Conservation (phyloP, 1,140 invertebrate species). For the Orius laevigatus region DNA sequence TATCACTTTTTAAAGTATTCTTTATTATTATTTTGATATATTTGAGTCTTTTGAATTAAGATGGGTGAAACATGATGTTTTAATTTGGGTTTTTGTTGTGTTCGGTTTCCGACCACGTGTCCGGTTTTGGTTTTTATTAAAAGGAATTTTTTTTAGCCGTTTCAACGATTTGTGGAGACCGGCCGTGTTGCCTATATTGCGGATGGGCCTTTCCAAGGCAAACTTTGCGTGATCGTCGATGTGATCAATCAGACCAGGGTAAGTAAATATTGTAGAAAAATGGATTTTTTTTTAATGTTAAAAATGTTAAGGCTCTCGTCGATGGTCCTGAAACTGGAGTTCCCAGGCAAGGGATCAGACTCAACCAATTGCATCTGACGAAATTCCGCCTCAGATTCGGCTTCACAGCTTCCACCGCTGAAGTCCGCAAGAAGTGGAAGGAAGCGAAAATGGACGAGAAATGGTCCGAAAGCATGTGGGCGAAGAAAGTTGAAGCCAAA, state of each 20-base stretch:
- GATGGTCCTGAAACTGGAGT: conserved; percentile 84
- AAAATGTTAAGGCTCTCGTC: conserved; percentile 67
- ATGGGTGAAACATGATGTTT: too few species aligned
- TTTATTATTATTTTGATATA: too few species aligned
- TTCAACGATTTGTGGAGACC: conserved; percentile 86
- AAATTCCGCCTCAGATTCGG: conserved; percentile 78
- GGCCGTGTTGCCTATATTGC: conserved; percentile 90
- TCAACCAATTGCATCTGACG: conserved; percentile 85
- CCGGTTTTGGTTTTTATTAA: too few species aligned
- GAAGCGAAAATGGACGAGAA: conserved; percentile 55
- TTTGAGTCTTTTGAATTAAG: too few species aligned
- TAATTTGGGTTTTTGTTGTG: too few species aligned
- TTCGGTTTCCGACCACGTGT: too few species aligned
- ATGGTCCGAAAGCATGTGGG: conserved; percentile 65
- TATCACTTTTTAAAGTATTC: too few species aligned
- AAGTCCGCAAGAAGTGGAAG: conserved; percentile 80
- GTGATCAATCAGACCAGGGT: conserved; percentile 95
- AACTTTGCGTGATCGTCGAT: conserved; percentile 85
- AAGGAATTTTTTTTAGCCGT: conserved; percentile 48
- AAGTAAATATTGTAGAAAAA: too few species aligned
- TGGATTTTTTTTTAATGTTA: too few species aligned
- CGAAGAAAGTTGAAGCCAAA: conserved; percentile 61
- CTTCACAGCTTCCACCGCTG: conserved; percentile 65
- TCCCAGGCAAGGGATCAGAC: conserved; percentile 63
- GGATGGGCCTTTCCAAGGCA: conserved; percentile 75